Percentiles rank a stretch among this genome's conserved stretches.
phyloP scores from a whole-genome alignment of 2,113 vertebrate genomes.

The Melanotaenia duboulayi region DNA sequence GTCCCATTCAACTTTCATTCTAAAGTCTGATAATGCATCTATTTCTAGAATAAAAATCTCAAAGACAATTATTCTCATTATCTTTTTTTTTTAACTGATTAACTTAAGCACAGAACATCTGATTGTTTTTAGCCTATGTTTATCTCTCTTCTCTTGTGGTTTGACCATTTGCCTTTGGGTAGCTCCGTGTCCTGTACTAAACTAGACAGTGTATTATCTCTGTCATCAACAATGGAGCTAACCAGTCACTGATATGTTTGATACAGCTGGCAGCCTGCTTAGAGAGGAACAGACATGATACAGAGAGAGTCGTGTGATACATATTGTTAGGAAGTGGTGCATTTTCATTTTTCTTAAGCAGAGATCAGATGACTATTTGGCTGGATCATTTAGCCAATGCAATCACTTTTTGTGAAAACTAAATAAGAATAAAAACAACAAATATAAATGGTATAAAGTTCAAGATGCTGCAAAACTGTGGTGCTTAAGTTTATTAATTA shows the following conservation, averaged over 20 bases:
- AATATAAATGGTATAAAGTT: no score
- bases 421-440: no score
- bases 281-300: conserved; percentile 15
- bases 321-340: neutral
- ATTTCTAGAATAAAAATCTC: neutral
- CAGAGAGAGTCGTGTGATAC: no score
- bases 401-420: no score
- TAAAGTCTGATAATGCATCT: neutral
- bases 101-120: no score
- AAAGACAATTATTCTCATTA: neutral
- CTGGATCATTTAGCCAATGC: no score
- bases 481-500: neutral
- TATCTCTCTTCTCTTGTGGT: neutral
- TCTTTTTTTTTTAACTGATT: neutral
- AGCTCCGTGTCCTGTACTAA: conserved; percentile 22
- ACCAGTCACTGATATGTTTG: conserved; percentile 58
- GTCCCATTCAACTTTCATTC: neutral
- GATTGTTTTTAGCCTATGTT: neutral
- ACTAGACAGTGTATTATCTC: conserved; percentile 46
- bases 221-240: conserved; percentile 70
- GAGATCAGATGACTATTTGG: no score
- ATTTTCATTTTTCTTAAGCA: neutral
- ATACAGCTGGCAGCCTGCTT: conserved; percentile 36
- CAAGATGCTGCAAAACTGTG: neutral
- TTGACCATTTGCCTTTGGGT: neutral